phyloP scores from a whole-genome alignment of 2,113 vertebrate species.

The Cyanoramphus novaezelandiae region DNA sequence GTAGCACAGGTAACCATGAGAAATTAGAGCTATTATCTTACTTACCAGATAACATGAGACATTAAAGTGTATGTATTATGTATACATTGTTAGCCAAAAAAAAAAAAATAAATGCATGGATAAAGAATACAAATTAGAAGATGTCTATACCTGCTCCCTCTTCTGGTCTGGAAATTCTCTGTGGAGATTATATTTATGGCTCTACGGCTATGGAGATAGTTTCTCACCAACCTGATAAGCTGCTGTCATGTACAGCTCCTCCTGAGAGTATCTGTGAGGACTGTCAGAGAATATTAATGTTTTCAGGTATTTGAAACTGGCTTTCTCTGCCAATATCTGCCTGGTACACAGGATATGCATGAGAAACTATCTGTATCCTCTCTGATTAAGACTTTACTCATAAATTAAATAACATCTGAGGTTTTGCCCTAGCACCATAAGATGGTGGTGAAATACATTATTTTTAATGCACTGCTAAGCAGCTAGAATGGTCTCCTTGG shows the following conservation, averaged over 20 bases:
- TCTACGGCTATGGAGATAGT: background rate
- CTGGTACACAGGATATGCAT: background rate
- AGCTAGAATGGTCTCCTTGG: background rate
- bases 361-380: background rate
- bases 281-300: background rate
- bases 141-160: background rate
- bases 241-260: background rate
- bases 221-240: background rate
- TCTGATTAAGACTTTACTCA: background rate
- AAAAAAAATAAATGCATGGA: background rate
- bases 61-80: background rate
- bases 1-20: background rate
- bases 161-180: background rate
- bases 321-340: background rate
- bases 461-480: background rate
- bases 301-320: background rate
- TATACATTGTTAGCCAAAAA: background rate
- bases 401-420: background rate
- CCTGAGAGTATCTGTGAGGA: background rate
- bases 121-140: background rate
- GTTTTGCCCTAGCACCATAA: background rate
- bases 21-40: slow-evolving; percentile 15
- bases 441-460: fast-evolving
- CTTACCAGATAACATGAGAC: background rate
- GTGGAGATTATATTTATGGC: background rate